Conservation (phyloP, 2,113 vertebrate species). For the Lophotis ruficrista region DNA sequence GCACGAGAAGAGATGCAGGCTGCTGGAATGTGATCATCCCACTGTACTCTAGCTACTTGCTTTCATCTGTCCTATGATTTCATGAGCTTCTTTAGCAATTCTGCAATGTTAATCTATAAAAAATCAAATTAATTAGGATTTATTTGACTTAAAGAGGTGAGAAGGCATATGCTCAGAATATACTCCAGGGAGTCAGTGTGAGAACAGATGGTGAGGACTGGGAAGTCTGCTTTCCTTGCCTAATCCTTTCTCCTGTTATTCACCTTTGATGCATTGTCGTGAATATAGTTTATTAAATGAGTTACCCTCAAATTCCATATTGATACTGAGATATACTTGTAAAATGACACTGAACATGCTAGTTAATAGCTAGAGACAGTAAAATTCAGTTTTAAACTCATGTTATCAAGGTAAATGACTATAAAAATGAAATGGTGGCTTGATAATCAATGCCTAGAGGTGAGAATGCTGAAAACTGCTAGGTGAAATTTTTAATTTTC, state of each 20-base stretch:
- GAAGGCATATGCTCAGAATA: neutral
- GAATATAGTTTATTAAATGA: neutral
- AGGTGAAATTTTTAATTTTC: neutral
- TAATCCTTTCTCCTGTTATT: neutral
- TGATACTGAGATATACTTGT: neutral
- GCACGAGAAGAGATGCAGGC: neutral
- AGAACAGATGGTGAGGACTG: constrained; percentile 4
- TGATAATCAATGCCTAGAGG: neutral
- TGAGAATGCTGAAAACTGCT: neutral
- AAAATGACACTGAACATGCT: neutral
- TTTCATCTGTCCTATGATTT: neutral
- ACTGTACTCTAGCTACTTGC: neutral
- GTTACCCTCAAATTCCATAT: neutral
- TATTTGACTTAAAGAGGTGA: neutral
- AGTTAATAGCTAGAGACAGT: neutral
- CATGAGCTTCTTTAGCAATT: neutral
- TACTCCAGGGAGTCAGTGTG: neutral
- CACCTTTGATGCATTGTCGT: neutral
- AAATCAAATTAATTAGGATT: neutral
- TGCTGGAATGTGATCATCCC: neutral
- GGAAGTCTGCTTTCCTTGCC: neutral
- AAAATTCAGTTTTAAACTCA: neutral
- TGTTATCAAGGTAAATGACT: neutral
- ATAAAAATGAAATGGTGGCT: neutral
- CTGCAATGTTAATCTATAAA: neutral